Evolutionary conservation across 2,113 vertebrate species (phyloP).

Genomic region (Barnardius zonarius): DNA sequence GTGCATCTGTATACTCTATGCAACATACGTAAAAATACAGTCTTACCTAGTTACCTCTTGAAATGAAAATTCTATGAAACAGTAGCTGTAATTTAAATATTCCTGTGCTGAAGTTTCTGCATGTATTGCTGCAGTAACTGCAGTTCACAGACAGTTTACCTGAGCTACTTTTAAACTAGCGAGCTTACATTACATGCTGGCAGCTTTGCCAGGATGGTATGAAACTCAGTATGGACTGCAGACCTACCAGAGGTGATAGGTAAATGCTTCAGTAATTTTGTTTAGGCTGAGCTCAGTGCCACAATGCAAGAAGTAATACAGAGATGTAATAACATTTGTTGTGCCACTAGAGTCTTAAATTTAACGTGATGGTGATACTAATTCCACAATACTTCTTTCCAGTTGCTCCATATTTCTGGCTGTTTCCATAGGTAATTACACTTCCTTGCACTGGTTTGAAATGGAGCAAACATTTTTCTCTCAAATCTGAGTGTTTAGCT

Average conservation of each 20-base stretch:
- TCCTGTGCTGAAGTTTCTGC: not conserved
- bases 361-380: fast-evolving
- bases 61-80: not conserved
- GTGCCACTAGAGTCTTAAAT: not conserved
- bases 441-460: not conserved
- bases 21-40: not conserved
- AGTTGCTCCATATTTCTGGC: not conserved
- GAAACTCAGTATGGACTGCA: not conserved
- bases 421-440: not conserved
- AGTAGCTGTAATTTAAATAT: not conserved
- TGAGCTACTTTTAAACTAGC: not conserved
- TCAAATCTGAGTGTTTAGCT: not conserved
- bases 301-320: not conserved
- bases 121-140: not conserved
- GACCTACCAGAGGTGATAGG: fast-evolving
- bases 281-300: not conserved
- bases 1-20: not conserved
- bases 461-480: not conserved
- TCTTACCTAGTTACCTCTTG: not conserved
- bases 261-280: not conserved
- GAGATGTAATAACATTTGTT: fast-evolving
- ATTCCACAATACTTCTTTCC: not conserved
- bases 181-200: not conserved
- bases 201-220: not conserved
- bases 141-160: not conserved